Evolutionary conservation across 1,140 invertebrate species (phyloP).

Genomic region (Nasonia longicornis): DNA sequence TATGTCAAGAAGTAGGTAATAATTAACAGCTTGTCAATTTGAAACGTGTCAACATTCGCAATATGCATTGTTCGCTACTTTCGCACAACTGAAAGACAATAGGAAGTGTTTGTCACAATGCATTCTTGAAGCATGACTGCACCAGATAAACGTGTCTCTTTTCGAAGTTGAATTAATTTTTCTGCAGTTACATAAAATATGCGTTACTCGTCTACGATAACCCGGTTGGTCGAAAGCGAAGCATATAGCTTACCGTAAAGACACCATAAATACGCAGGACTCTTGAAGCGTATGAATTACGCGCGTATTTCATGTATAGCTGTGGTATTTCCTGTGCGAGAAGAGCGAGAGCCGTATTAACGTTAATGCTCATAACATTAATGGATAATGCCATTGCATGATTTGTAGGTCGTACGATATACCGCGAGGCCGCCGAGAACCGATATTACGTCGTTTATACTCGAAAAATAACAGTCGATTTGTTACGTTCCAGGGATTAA

Average conservation of each 20-base stretch:
- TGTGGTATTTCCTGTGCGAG: conserved; percentile 1
- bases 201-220: neutral
- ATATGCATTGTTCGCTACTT: too few relatives aligned
- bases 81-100: too few relatives aligned
- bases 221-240: too few relatives aligned
- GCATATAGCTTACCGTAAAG: neutral
- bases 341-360: conserved; percentile 2
- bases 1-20: too few relatives aligned
- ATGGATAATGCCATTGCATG: conserved; percentile 9
- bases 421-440: neutral
- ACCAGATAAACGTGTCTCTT: too few relatives aligned
- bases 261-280: neutral
- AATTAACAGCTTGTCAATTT: too few relatives aligned
- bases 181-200: too few relatives aligned
- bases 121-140: too few relatives aligned
- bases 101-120: too few relatives aligned
- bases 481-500: neutral
- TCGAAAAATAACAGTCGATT: neutral
- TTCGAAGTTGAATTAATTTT: too few relatives aligned
- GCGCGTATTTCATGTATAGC: neutral
- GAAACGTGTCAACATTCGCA: too few relatives aligned
- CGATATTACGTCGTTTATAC: neutral
- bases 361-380: conserved; percentile 19
- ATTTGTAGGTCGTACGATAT: conserved; percentile 14
- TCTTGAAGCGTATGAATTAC: conserved; percentile 13